Conservation (phyloP, 2,113 vertebrate species). For the Probosciger aterrimus region DNA sequence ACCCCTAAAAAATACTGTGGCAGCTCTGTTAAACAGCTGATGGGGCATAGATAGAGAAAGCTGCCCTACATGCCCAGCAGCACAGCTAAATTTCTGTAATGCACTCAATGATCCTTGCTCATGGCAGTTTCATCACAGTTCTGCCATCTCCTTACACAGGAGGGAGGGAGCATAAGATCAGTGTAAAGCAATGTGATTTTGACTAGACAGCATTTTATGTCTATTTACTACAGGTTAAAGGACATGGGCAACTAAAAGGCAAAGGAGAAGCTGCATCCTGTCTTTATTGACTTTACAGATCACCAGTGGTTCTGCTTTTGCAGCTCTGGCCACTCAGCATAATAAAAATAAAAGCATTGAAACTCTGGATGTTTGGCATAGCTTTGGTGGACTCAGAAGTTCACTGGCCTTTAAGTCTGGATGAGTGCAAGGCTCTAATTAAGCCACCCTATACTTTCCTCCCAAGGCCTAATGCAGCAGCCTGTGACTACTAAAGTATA, state of each 20-base stretch:
- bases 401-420: not conserved
- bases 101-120: fast-evolving
- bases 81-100: not conserved
- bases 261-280: not conserved
- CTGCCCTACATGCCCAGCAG: not conserved
- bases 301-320: not conserved
- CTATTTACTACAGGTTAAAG: not conserved
- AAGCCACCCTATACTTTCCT: not conserved
- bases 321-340: not conserved
- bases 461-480: not conserved
- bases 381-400: not conserved
- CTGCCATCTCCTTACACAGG: not conserved
- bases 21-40: not conserved
- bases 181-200: not conserved
- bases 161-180: not conserved
- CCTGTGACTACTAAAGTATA: not conserved
- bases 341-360: not conserved
- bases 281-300: not conserved
- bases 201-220: not conserved
- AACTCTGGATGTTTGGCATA: not conserved
- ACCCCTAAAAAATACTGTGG: not conserved
- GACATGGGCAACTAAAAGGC: not conserved
- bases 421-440: not conserved
- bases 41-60: not conserved
- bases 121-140: not conserved